Base-by-base conservation (phyloP, 2,888 invertebrate genomes). In the Drosophila koepferae region DNA sequence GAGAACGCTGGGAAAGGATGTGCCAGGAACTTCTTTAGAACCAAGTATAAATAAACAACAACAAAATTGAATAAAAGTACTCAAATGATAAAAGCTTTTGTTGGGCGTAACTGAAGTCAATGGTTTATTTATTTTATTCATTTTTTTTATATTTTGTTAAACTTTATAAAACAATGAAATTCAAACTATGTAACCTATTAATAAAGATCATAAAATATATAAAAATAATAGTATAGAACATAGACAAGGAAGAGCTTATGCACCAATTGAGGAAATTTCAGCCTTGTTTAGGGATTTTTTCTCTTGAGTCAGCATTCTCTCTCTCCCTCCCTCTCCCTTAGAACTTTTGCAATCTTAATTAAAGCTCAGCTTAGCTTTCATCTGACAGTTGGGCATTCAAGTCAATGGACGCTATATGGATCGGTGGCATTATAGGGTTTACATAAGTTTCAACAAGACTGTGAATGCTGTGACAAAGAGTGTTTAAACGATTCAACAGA, bases 401-500 rank as follows among this genome's bases (percentile, higher is more conserved):
- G 80, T 80, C 80, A 77, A 77, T 58, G 80, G 43, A 71, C 80
- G 63, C 65, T 58, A 56, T 55, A 53, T 70, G 48, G 31, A 74
- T 56, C 18, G 36, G 6, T 51, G 20, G 66, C n/a, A n/a, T 31
- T 64, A 56, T 59, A 31, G 36, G 53, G 9, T 44, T 80, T 80
- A 71, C 75, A 80, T 80, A 72, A 75, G 72, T 41, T 12, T 10
- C 18, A 41, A 48, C 61, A 63, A 74, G 51, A 44, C 23, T n/a
- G 23, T 23, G 36, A 60, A 58, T 44, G 55, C 66, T 63, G 18
- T 55, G 44, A 38, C 43, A 53, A 68, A 74, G 68, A 40, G 2
- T 6, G 41, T 28, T 58, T 80, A 77, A 87, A 70, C 74, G 80
- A 79, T 89, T 84, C 73, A 28, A 41, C 61, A 62, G 89, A 89